Evolutionary conservation across 2,113 vertebrate species (phyloP).

Genomic region (Trinectes maculatus): DNA sequence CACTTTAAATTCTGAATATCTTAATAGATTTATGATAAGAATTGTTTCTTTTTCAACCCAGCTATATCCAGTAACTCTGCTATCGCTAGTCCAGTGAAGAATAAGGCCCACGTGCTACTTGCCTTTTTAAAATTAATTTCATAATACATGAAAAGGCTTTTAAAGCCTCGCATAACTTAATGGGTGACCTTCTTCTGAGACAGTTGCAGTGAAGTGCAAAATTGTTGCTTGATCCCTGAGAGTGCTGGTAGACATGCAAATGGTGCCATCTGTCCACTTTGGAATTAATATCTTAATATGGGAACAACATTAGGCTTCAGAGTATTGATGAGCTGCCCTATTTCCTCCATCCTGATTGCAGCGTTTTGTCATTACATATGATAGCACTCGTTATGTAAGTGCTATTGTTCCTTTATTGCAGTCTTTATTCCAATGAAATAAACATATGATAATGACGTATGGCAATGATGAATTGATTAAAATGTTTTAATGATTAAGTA

Average conservation of each 20-base stretch:
- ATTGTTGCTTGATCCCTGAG: constrained; percentile 73
- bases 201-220: constrained; percentile 74
- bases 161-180: constrained; percentile 71
- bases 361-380: neutral
- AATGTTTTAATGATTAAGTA: no score
- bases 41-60: constrained; percentile 22
- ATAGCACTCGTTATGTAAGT: neutral
- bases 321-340: constrained; percentile 63
- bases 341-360: constrained; percentile 31
- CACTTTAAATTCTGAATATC: neutral
- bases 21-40: constrained; percentile 19
- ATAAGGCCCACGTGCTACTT: constrained; percentile 19
- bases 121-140: constrained; percentile 67
- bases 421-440: no score
- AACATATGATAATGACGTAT: no score
- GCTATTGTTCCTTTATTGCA: no score
- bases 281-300: constrained; percentile 68
- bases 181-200: constrained; percentile 74
- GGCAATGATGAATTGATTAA: no score
- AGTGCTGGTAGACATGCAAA: constrained; percentile 70
- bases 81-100: constrained; percentile 22
- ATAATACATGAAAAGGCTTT: constrained; percentile 80
- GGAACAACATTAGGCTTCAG: constrained; percentile 57
- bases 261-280: constrained; percentile 73
- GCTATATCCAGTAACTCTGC: constrained; percentile 32